Evolutionary conservation across 2,113 vertebrate genomes (phyloP).

Genomic region (Chionodraco myersi): DNA sequence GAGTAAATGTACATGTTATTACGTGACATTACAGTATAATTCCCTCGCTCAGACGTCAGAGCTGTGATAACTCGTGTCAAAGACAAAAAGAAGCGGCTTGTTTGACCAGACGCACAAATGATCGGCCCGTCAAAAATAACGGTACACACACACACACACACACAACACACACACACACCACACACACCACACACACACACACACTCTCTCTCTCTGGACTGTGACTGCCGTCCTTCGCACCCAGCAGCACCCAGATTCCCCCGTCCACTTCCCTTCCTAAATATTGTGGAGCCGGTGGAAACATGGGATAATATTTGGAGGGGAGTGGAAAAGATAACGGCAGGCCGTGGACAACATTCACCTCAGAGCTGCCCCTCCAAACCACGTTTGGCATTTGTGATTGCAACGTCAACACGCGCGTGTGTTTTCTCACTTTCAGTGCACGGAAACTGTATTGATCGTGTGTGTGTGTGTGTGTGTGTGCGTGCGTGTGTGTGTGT

Average conservation of each 20-base stretch:
- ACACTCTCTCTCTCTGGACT: background rate
- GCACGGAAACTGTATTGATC: slow-evolving; percentile 18
- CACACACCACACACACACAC: too few relatives aligned
- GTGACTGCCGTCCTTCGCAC: slow-evolving; percentile 23
- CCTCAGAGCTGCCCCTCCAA: slow-evolving; percentile 25
- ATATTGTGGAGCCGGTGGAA: slow-evolving; percentile 73
- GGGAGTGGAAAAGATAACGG: slow-evolving; percentile 71
- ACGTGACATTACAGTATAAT: slow-evolving; percentile 21
- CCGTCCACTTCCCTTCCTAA: slow-evolving; percentile 62
- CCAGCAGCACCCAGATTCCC: slow-evolving; percentile 42
- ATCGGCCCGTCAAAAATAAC: background rate
- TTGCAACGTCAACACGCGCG: slow-evolving; percentile 64
- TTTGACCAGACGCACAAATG: slow-evolving; percentile 2
- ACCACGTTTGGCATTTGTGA: slow-evolving; percentile 75
- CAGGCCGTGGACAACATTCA: slow-evolving; percentile 11
- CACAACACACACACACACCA: too few relatives aligned
- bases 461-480: too few relatives aligned
- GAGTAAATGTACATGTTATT: background rate
- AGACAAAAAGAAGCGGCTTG: background rate
- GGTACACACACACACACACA: background rate
- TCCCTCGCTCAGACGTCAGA: slow-evolving; percentile 3
- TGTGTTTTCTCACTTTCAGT: slow-evolving; percentile 51
- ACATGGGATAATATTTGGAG: slow-evolving; percentile 73
- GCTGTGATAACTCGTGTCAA: slow-evolving; percentile 22
- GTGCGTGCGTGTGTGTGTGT: too few relatives aligned